phyloP scores from a whole-genome alignment of 2,113 vertebrate species.

The Dasyprocta punctata region DNA sequence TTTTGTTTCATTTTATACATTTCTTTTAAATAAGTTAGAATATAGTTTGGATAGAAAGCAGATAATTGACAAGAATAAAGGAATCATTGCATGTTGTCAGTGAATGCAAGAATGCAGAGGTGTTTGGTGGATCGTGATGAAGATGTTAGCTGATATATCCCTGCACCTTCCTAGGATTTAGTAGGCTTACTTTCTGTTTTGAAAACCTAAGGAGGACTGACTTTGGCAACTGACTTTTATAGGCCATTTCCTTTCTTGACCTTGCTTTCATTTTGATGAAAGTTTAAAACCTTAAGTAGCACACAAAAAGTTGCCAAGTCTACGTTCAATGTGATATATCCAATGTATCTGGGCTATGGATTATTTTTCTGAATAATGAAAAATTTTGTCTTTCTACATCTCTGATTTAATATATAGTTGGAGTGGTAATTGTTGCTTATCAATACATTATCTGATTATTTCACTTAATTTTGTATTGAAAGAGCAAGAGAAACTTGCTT shows the following conservation, averaged over 20 bases:
- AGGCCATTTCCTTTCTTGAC: conserved; percentile 12
- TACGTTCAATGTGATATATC: background rate
- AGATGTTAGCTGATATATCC: background rate
- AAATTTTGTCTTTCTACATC: background rate
- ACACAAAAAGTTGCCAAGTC: background rate
- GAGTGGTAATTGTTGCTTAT: conserved; percentile 5
- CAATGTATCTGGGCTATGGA: background rate
- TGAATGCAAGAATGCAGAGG: background rate
- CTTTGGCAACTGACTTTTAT: background rate
- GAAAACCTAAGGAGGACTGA: background rate
- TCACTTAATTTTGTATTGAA: conserved; percentile 38
- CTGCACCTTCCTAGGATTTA: background rate
- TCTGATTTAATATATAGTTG: background rate
- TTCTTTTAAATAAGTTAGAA: conserved; percentile 23
- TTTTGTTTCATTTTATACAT: conserved; percentile 29
- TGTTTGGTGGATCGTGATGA: background rate
- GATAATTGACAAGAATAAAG: background rate
- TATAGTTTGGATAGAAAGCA: background rate
- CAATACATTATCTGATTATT: background rate
- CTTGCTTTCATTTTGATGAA: background rate
- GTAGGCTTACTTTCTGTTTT: conserved; percentile 31
- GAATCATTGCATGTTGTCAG: background rate
- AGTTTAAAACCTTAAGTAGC: background rate
- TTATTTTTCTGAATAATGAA: conserved; percentile 3
- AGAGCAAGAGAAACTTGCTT: background rate